Evolutionary conservation across 1,140 invertebrate species (phyloP).

Genomic region (Bombus breviceps): DNA sequence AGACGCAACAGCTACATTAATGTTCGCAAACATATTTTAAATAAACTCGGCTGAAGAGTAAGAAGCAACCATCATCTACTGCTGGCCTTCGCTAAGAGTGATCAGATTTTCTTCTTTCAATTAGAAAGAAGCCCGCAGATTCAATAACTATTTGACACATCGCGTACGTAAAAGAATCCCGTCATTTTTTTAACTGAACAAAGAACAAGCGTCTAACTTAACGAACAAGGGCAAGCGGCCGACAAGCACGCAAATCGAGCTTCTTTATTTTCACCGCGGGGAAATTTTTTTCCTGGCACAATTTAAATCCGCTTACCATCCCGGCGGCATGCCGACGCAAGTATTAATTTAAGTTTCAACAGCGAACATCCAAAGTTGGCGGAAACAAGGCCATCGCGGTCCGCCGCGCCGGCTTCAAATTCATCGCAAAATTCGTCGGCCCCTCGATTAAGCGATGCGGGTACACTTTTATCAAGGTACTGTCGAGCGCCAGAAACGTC

Average conservation of each 20-base stretch:
- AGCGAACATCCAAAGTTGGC: constrained; percentile 2
- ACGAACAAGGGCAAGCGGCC: background rate
- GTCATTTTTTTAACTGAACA: background rate
- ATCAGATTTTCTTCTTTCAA: too few relatives aligned
- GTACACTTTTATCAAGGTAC: background rate
- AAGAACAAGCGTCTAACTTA: background rate
- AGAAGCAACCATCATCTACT: too few relatives aligned
- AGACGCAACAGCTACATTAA: too few relatives aligned
- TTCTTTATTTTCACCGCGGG: background rate
- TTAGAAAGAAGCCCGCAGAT: too few relatives aligned
- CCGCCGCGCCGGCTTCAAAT: background rate
- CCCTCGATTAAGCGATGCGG: background rate
- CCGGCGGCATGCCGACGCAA: background rate
- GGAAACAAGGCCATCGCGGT: background rate
- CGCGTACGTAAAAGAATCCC: background rate
- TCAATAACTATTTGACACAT: too few relatives aligned
- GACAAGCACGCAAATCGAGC: background rate
- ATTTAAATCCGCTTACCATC: constrained; percentile 30
- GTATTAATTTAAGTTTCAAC: constrained; percentile 38
- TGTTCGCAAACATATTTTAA: too few relatives aligned
- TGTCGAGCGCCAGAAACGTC: background rate
- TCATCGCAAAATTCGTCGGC: background rate
- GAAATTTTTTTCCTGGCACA: background rate
- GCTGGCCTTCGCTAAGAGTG: too few relatives aligned
- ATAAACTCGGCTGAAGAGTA: too few relatives aligned